Conservation (phyloP, 2,797 vertebrate genomes). For the Salmo trutta region DNA sequence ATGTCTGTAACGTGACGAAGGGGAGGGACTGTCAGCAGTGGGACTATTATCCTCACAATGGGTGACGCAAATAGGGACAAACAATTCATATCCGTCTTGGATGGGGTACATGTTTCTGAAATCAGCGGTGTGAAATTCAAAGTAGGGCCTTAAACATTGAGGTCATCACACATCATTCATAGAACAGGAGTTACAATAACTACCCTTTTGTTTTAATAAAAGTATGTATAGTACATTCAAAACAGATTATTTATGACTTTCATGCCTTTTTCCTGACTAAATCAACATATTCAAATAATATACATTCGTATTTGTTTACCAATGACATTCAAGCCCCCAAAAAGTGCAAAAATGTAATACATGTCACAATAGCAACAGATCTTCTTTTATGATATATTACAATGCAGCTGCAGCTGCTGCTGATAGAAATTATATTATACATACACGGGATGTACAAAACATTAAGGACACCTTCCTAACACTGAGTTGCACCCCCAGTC, state of each 20-base stretch:
- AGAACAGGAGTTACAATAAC: neutral
- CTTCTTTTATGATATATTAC: slow-evolving; percentile 15
- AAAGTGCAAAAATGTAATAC: slow-evolving; percentile 41
- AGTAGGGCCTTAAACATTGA: slow-evolving; percentile 2
- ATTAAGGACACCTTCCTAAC: too few relatives aligned
- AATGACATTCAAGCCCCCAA: neutral
- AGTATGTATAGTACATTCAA: slow-evolving; percentile 40
- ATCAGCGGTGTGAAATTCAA: slow-evolving; percentile 6
- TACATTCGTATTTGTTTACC: neutral
- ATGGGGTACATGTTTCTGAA: slow-evolving; percentile 30
- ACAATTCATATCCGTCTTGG: slow-evolving; percentile 55
- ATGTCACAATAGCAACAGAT: slow-evolving; percentile 6
- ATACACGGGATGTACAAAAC: slow-evolving; percentile 4
- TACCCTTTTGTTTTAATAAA: slow-evolving; percentile 40
- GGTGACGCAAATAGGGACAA: slow-evolving; percentile 67
- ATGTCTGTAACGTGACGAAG: slow-evolving; percentile 21
- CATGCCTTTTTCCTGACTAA: slow-evolving; percentile 17
- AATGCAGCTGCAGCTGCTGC: neutral
- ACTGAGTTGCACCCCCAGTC: too few relatives aligned
- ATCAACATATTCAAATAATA: slow-evolving; percentile 48
- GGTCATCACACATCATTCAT: slow-evolving; percentile 10
- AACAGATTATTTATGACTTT: neutral
- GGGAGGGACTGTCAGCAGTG: slow-evolving; percentile 25
- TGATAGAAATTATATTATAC: neutral
- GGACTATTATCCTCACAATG: slow-evolving; percentile 68